Conservation (phyloP, 2,888 invertebrate genomes). For the Cataglyphis albicans region DNA sequence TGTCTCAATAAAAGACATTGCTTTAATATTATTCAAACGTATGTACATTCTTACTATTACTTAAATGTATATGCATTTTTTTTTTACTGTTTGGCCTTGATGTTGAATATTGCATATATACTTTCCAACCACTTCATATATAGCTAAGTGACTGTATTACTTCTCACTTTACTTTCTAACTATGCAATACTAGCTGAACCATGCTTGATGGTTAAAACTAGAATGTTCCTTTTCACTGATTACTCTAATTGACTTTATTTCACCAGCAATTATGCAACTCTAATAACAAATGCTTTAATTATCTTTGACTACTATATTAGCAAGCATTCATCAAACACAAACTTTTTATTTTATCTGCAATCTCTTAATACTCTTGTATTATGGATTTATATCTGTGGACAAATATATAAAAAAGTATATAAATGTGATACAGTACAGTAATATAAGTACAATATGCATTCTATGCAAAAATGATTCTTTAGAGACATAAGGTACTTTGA, state of each 20-base stretch:
- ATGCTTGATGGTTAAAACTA: conserved; percentile 55
- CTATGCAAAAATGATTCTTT: background rate
- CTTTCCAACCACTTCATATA: conserved; percentile 64
- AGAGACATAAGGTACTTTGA: background rate
- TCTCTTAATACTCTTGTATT: background rate
- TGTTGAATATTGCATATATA: conserved; percentile 42
- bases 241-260: conserved; percentile 32
- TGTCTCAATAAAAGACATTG: background rate
- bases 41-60: background rate
- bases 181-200: conserved; percentile 51
- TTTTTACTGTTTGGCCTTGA: conserved; percentile 30
- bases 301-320: background rate
- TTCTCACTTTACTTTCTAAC: conserved; percentile 73
- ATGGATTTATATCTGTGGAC: background rate
- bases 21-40: background rate
- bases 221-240: conserved; percentile 54
- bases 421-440: background rate
- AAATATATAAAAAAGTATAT: background rate
- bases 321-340: background rate
- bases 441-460: background rate
- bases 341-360: background rate
- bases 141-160: conserved; percentile 57
- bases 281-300: conserved; percentile 17
- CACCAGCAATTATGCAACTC: conserved; percentile 26
- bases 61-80: background rate